These are phyloP conservation scores for Pelecanus crispus DNA, from an alignment of 2,113 vertebrate genomes.

Conservation along the genomic window DNA sequence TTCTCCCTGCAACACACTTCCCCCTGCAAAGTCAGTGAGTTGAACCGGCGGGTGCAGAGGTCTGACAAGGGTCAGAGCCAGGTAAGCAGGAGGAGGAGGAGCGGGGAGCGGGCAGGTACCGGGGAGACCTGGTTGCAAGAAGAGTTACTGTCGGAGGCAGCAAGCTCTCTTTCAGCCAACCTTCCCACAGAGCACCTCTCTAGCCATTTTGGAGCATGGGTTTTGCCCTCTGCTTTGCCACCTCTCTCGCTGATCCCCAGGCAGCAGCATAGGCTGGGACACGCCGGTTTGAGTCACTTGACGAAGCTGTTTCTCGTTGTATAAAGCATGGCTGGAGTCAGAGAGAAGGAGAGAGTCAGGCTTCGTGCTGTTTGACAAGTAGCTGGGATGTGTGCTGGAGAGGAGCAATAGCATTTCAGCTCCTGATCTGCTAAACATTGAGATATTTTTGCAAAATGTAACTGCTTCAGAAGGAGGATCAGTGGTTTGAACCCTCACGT, in stretches of 20 bases:
- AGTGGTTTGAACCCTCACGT: not conserved
- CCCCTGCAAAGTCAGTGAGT: not conserved
- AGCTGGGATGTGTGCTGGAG: not conserved
- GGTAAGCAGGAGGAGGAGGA: slow-evolving; percentile 6
- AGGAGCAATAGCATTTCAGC: not conserved
- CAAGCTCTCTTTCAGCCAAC: not conserved
- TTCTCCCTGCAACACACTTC: not conserved
- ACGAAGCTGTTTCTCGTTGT: not conserved
- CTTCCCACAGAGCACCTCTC: not conserved
- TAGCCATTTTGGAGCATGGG: not conserved
- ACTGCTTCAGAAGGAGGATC: not conserved
- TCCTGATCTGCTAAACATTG: not conserved
- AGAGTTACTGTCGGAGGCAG: not conserved
- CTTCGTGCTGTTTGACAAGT: not conserved
- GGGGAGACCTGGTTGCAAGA: not conserved
- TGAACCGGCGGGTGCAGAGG: not conserved
- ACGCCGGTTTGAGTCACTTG: not conserved
- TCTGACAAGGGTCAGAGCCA: not conserved
- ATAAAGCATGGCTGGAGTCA: not conserved
- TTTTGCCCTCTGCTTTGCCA: not conserved
- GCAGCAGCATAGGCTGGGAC: not conserved
- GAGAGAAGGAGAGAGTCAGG: not conserved
- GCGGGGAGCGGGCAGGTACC: not conserved
- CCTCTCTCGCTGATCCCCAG: not conserved
- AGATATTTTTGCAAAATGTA: not conserved